phyloP scores from a whole-genome alignment of 2,113 vertebrate species.

The Danio rerio region DNA sequence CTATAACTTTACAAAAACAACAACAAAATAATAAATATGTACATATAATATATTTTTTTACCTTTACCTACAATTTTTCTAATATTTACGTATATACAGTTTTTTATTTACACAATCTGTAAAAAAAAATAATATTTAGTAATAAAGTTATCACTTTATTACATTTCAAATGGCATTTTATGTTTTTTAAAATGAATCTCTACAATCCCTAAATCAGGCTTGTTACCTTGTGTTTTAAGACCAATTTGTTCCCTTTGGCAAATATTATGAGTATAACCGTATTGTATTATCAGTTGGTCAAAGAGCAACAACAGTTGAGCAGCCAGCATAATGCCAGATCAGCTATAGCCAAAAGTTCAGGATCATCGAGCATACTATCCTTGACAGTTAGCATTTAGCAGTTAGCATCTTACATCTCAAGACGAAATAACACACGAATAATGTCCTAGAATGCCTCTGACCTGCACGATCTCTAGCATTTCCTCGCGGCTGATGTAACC shows the following conservation, averaged over 20 bases:
- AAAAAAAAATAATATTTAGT: too few relatives aligned
- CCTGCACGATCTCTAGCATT: conserved; percentile 99
- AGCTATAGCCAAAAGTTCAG: background rate
- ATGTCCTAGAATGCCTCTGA: conserved; percentile 60
- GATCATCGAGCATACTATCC: background rate
- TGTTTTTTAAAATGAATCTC: background rate
- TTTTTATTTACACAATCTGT: too few relatives aligned
- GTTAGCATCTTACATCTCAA: background rate
- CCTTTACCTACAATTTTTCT: too few relatives aligned
- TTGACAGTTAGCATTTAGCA: background rate
- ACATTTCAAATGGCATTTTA: too few relatives aligned
- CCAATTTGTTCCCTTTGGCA: background rate
- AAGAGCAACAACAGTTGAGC: too few relatives aligned
- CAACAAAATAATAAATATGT: background rate
- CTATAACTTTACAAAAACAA: background rate
- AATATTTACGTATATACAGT: too few relatives aligned
- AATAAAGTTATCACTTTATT: too few relatives aligned
- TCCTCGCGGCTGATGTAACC: conserved; percentile 98
- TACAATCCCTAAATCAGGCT: background rate
- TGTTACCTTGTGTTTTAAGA: background rate
- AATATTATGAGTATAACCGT: too few relatives aligned
- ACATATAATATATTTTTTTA: background rate
- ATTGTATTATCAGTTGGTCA: too few relatives aligned
- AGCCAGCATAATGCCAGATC: background rate
- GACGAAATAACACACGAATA: background rate